Percentiles rank a stretch among this genome's conserved stretches.
Conservation (phyloP, 2,113 vertebrate genomes). For the Microtus ochrogaster region DNA sequence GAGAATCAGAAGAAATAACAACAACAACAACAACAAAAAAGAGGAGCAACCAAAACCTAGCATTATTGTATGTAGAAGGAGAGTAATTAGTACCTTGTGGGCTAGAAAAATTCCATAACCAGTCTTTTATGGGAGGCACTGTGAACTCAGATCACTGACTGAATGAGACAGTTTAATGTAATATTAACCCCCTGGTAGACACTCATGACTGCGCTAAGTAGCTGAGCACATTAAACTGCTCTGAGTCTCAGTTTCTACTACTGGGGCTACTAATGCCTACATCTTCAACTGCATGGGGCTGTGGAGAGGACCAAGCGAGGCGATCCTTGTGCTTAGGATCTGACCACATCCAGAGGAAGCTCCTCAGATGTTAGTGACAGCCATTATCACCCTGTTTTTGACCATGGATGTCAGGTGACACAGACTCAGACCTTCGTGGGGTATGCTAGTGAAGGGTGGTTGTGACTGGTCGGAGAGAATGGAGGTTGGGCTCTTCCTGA, state of each 20-base stretch:
- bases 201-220: background rate
- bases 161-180: background rate
- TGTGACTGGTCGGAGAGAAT: rapidly evolving
- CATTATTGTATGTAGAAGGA: background rate
- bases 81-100: background rate
- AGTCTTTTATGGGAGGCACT: background rate
- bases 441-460: background rate
- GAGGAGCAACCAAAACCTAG: background rate
- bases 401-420: background rate
- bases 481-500: background rate
- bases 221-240: background rate
- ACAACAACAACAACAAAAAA: background rate
- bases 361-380: background rate
- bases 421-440: background rate
- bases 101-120: background rate
- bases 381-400: background rate
- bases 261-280: background rate
- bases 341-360: background rate
- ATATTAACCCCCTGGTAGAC: background rate
- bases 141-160: background rate
- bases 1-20: background rate
- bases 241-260: background rate
- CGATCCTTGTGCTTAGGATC: background rate
- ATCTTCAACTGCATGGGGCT: background rate
- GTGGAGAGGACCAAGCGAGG: background rate